Base-by-base conservation (phyloP, 2,888 invertebrate genomes). In the Lasioglossum marginatum region DNA sequence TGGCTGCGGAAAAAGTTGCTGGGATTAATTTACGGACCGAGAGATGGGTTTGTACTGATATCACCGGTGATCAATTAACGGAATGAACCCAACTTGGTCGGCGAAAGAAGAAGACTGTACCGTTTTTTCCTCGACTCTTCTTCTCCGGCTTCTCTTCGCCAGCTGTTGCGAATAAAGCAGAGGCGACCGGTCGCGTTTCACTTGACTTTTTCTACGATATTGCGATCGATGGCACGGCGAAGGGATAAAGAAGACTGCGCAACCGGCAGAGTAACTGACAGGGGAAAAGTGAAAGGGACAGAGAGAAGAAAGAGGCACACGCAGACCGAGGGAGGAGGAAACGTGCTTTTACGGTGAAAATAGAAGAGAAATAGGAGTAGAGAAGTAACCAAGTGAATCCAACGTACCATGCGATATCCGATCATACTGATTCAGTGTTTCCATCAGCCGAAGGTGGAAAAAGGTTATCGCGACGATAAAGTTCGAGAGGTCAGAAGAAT, bases 61-160 rank as follows among this genome's bases (percentile, higher is more conserved):
- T 89, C 88, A 82, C 63, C 60, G 85, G 79, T 81, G 86, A 89
- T 89, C 88, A 87, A 89, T 89, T 89, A 88, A 85, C 86, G 75
- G 88, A 89, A 83, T 79, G 84, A 85, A 83, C 78, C 81, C 34
- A 37, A 79, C 34, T 74, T 40, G 63, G 78, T 57, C 77, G 73
- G 66, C 63, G 68, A 76, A 52, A 52, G 79, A 52, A 52, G 79
- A 79, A 81, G 81, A 57, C 63, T 77, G 60, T 73, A 48, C 57
- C 81, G 71, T 52, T 77, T 75, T 79, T 63, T 45, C 79, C 19
- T 5, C 19, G 37, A 4, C 40, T 72, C 74, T 79, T 76, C 79
- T 31, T 75, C 75, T 43, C 60, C 60, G 71, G 66, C 78, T 72
- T 66, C 75, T 78, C 70, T 23, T 68, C 63, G 81, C 70, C 89